Base-by-base conservation (phyloP, 2,888 invertebrate species). In the Choreutis nemorana region DNA sequence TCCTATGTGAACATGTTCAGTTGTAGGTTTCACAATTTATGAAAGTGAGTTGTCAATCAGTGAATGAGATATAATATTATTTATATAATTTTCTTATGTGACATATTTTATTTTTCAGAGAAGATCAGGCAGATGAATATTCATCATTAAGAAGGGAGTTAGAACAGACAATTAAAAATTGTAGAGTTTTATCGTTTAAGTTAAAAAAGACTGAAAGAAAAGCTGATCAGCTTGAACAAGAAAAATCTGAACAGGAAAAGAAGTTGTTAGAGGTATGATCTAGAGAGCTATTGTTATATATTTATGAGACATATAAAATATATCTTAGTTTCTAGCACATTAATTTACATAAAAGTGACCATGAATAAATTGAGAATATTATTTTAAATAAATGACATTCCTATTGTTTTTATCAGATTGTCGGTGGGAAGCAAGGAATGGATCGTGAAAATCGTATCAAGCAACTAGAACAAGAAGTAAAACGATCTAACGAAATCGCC, bases 101-200 rank as follows among this genome's bases (percentile, higher is more conserved):
- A n/a, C 16, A 23, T 23, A 32, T 23, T 22, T 29, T 28, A 34
- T 26, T 37, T 60, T 79, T 37, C 55, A 87, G 95, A 48, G 98
- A 98, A 62, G 97, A 97, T 50, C 97, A 98, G 75, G 94, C 94
- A 4, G 94, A 97, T 51, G 98, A 97, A 59, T 97, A 97, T 58
- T 88, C 93, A 2, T 92, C 92, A 30, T 65, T 99, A 28, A 91
- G 97, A 72, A 91, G 95, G 55, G 97, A 97, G 64, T 82, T 99
- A 42, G 98, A 99, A 55, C 93, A 94, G 55, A 93, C 95, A 2
- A 94, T 95, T 27, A 99, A 99, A 65, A 98, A 98, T 73, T 98
- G 98, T 72, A 85, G 99, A 46, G 95, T 99, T 45, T 83, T 99
- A 40, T 97, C 98, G 43, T 99, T 99, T 72, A 99, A 99, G 70